Conservation (phyloP, 2,888 invertebrate genomes). For the Drosophila algonquin region DNA sequence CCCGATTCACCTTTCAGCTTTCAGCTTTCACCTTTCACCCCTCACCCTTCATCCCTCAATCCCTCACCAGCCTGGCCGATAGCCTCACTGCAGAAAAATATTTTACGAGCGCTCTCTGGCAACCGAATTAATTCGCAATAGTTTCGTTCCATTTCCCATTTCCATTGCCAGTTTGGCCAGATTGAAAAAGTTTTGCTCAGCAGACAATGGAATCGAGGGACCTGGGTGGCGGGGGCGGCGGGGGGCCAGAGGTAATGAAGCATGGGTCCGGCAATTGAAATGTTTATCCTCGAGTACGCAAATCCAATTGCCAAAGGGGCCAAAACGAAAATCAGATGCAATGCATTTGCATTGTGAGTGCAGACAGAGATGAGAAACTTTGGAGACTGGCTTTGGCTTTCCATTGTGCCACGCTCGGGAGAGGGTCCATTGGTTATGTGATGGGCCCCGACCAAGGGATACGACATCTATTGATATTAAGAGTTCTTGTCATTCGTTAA, state of each 20-base stretch:
- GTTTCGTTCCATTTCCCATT: conserved; percentile 35
- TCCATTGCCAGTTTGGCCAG: conserved; percentile 45
- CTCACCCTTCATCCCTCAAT: neutral
- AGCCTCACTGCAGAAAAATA: neutral
- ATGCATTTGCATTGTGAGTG: conserved; percentile 42
- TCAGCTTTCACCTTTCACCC: no score
- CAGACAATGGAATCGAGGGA: conserved; percentile 22
- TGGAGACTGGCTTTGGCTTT: neutral
- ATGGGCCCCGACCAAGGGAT: neutral
- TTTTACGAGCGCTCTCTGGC: neutral
- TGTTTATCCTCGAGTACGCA: conserved; percentile 72
- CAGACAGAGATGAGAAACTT: conserved; percentile 37
- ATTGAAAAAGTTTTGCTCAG: conserved; percentile 66
- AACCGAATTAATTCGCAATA: conserved; percentile 69
- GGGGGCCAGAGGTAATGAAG: conserved; percentile 65
- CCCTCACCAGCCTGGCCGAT: neutral
- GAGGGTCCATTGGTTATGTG: neutral
- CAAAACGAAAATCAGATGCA: conserved; percentile 37
- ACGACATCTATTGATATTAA: no score
- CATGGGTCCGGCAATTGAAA: conserved; percentile 70
- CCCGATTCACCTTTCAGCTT: no score
- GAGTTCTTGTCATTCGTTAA: no score
- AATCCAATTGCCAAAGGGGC: conserved; percentile 67
- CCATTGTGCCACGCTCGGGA: neutral
- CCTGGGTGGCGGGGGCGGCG: neutral